These are phyloP conservation scores for Ophiothrix spiculata DNA, from an alignment of 35 echinoderm and acorn worm species.

Conservation along the genomic window DNA sequence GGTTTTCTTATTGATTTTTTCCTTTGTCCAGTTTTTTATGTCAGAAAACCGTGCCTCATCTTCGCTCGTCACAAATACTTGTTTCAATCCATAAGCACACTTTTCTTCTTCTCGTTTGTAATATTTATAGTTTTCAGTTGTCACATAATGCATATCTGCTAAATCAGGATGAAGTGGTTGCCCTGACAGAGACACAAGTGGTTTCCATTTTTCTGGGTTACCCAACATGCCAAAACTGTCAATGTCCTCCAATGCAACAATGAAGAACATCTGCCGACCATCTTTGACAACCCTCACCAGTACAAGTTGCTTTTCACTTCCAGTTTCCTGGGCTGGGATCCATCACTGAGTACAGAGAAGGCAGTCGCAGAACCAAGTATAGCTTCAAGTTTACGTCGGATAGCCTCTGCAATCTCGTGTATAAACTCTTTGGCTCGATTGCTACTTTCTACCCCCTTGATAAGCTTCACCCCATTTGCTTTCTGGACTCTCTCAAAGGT, in stretches of 20 bases:
- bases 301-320: conserved; percentile 47
- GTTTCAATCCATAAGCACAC: too few species aligned
- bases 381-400: conserved; percentile 21
- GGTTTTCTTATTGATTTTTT: too few species aligned
- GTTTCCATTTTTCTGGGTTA: too few species aligned
- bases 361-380: conserved; percentile 29
- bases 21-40: too few species aligned
- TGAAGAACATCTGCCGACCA: conserved; percentile 35
- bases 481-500: conserved; percentile 40
- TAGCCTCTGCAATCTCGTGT: conserved; percentile 41
- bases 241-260: conserved; percentile 53
- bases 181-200: too few species aligned
- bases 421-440: conserved; percentile 39
- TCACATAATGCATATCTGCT: too few species aligned
- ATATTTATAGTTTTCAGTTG: too few species aligned
- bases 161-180: too few species aligned
- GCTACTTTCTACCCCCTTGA: conserved; percentile 19
- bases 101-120: too few species aligned
- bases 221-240: conserved; percentile 61
- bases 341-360: conserved; percentile 57
- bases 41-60: too few species aligned
- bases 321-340: conserved; percentile 51
- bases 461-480: conserved; percentile 32
- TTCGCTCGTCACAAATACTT: too few species aligned
- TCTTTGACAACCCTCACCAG: conserved; percentile 33